Base-by-base conservation (phyloP, 2,888 invertebrate species). In the Gortyna flavago region DNA sequence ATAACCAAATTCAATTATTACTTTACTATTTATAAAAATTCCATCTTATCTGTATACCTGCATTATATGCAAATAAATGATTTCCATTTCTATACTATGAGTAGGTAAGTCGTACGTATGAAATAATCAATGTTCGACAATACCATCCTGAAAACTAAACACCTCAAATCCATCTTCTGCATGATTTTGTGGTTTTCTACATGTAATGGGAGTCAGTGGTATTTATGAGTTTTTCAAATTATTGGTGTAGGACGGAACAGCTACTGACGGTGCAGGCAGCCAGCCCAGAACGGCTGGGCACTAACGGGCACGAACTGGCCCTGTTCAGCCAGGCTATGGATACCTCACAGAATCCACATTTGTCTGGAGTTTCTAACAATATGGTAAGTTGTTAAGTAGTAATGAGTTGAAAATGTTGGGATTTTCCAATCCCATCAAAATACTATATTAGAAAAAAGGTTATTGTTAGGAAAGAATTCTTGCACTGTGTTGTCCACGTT, bases 241-340 rank as follows among this genome's bases (percentile, higher is more conserved):
- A 90, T 91, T 91, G 95, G 92, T 94, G 91, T 94, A 96, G 96
- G 94, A 96, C 96, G 92, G 96, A 96, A 87, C 96, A 96, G 86
- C 93, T 96, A 73, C 88, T 96, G 84, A 92, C 94, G 78, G 93
- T 92, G 77, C 95, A 95, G 89, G 95, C 95, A 65, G 93, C 97
- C 76, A 97, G 97, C 93, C 97, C 97, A 65, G 97, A 97, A 87
- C 96, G 97, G 79, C 95, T 97, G 88, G 97, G 97, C 79, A 97
- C 97, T 89, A 97, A 97, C 87, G 97, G 97, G 59, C 96, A 97
- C 89, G 98, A 98, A 91, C 96, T 98, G 89, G 98, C 98, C 0
- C 95, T 98, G 72, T 97, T 98, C 88, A 97, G 98, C 66, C 98
- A 98, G 92, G 98, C 98, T 8, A 95, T 98, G 85, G 98, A 98